Conservation (phyloP, 2,888 invertebrate species). For the Sinhomidia bicolor region DNA sequence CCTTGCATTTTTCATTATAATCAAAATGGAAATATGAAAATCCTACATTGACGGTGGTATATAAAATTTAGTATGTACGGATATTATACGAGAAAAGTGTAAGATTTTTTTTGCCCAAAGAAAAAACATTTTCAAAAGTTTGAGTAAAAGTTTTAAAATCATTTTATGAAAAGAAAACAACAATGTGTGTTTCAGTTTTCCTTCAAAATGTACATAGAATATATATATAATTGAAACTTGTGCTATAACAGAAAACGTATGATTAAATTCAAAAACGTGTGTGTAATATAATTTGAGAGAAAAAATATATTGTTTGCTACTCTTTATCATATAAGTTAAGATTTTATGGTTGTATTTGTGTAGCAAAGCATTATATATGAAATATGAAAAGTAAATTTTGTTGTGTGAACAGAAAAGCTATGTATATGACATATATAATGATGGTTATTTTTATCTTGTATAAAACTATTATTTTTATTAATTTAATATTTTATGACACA, state of each 20-base stretch:
- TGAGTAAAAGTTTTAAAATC: constrained; percentile 1
- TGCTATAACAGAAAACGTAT: no score
- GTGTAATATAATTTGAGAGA: no score
- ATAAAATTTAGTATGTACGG: neutral
- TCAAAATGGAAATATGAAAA: constrained; percentile 8
- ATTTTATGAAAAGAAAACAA: neutral
- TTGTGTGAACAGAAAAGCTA: constrained; percentile 42
- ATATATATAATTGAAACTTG: neutral
- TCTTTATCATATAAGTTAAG: neutral
- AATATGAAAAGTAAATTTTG: neutral
- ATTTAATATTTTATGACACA: constrained; percentile 67
- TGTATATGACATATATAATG: constrained; percentile 57
- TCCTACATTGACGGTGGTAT: neutral
- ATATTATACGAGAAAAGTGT: constrained; percentile 22
- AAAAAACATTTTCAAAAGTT: constrained; percentile 3
- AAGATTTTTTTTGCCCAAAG: constrained; percentile 15
- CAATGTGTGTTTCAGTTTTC: neutral
- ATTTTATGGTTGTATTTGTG: neutral
- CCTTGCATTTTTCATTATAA: constrained; percentile 29
- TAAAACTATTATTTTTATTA: constrained; percentile 47
- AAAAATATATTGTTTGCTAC: neutral
- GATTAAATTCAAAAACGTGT: neutral
- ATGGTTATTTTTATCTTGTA: constrained; percentile 47
- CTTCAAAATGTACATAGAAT: neutral
- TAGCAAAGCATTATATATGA: constrained; percentile 21